These are phyloP conservation scores for Anthrax anthrax DNA, from an alignment of 2,888 invertebrate genomes.

Conservation along the genomic window DNA sequence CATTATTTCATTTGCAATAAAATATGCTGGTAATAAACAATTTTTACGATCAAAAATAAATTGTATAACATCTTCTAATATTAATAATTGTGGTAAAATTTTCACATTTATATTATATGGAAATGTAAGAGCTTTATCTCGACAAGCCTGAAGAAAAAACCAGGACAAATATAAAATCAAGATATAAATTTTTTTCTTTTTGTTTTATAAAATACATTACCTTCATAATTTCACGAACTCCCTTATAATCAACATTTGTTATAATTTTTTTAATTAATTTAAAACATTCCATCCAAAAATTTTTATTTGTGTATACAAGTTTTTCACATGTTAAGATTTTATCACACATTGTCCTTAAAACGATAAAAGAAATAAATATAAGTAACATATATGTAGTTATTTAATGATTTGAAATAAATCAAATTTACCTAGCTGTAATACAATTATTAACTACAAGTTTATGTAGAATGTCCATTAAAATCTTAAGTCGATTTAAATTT, in stretches of 20 bases:
- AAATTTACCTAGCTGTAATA: slow-evolving; percentile 54
- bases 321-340: slow-evolving; percentile 70
- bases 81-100: slow-evolving; percentile 66
- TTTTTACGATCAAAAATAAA: slow-evolving; percentile 87
- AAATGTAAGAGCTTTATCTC: slow-evolving; percentile 75
- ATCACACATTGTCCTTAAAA: slow-evolving; percentile 65
- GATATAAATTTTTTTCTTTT: neutral
- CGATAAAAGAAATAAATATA: neutral
- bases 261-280: slow-evolving; percentile 70
- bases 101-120: slow-evolving; percentile 67
- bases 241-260: slow-evolving; percentile 89
- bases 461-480: slow-evolving; percentile 61
- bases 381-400: neutral
- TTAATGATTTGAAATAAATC: neutral
- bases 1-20: slow-evolving; percentile 88
- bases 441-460: slow-evolving; percentile 56
- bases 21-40: slow-evolving; percentile 84
- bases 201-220: slow-evolving; percentile 26
- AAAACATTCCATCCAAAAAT: slow-evolving; percentile 85
- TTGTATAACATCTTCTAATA: slow-evolving; percentile 65
- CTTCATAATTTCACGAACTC: slow-evolving; percentile 85
- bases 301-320: slow-evolving; percentile 61
- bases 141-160: slow-evolving; percentile 45
- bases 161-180: neutral
- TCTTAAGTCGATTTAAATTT: slow-evolving; percentile 58